A percentile compares a stretch with the other conserved stretches of the same genome.
These are phyloP conservation scores for Teleogryllus occipitalis DNA, from an alignment of 1,140 invertebrate genomes.

Conservation along the genomic window DNA sequence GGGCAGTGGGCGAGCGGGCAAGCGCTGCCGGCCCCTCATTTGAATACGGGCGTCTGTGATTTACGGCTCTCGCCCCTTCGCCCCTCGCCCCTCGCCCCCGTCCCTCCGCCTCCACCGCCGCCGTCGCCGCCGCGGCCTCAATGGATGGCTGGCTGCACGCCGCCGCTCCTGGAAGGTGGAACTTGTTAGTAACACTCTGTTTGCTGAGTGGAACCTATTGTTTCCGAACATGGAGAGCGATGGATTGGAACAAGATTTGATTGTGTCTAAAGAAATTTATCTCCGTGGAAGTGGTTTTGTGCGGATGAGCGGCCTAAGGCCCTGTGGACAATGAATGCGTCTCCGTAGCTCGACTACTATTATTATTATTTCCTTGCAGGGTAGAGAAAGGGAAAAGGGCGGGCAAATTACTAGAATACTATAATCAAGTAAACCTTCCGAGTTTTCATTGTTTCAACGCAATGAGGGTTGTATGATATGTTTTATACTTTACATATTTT, in stretches of 20 bases:
- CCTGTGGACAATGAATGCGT: background rate
- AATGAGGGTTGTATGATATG: too few species aligned
- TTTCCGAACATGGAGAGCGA: background rate
- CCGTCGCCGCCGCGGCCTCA: background rate
- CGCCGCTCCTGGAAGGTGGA: background rate
- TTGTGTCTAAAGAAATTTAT: background rate
- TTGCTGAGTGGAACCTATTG: conserved; percentile 3
- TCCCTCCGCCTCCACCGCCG: background rate
- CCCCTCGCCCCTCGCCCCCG: too few species aligned
- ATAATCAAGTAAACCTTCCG: too few species aligned
- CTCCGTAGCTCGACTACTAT: too few species aligned
- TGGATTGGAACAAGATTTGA: conserved; percentile 4
- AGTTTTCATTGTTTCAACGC: too few species aligned
- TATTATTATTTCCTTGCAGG: too few species aligned
- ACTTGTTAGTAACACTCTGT: conserved; percentile 4
- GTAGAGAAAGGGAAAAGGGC: too few species aligned
- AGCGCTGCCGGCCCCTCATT: background rate
- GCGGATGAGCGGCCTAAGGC: background rate
- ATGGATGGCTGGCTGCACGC: background rate
- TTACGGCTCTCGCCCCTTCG: background rate
- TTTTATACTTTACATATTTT: too few species aligned
- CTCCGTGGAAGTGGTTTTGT: background rate
- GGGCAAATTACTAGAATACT: too few species aligned
- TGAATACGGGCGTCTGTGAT: background rate
- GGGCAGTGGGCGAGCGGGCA: too few species aligned